These are phyloP conservation scores for Laterallus jamaicensis DNA, from an alignment of 2,113 vertebrate species.

Conservation along the genomic window DNA sequence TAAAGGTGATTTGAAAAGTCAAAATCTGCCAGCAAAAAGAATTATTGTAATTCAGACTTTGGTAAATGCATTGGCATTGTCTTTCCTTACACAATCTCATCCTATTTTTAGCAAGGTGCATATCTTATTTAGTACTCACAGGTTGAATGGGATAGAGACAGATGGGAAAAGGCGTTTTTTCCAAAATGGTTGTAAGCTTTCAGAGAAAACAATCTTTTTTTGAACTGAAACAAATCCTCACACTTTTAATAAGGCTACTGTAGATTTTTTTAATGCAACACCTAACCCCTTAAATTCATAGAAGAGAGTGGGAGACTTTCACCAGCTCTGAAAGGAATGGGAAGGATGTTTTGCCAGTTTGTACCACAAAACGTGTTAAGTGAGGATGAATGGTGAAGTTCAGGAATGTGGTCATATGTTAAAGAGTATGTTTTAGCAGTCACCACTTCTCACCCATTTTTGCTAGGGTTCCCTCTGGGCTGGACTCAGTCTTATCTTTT, in stretches of 20 bases:
- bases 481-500: not conserved
- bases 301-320: not conserved
- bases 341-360: not conserved
- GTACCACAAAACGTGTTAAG: not conserved
- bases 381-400: not conserved
- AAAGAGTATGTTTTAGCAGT: not conserved
- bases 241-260: not conserved
- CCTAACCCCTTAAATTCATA: not conserved
- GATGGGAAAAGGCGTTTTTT: not conserved
- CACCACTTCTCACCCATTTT: not conserved
- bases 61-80: not conserved
- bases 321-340: not conserved
- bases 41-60: not conserved
- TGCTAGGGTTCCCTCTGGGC: not conserved
- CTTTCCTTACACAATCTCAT: not conserved
- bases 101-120: conserved; percentile 6
- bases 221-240: not conserved
- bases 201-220: not conserved
- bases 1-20: not conserved
- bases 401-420: not conserved
- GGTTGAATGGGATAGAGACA: not conserved
- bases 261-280: not conserved
- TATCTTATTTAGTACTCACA: not conserved
- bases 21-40: not conserved
- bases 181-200: not conserved